phyloP scores from a whole-genome alignment of 2,888 invertebrate genomes.

The Cantharis flavilabris region DNA sequence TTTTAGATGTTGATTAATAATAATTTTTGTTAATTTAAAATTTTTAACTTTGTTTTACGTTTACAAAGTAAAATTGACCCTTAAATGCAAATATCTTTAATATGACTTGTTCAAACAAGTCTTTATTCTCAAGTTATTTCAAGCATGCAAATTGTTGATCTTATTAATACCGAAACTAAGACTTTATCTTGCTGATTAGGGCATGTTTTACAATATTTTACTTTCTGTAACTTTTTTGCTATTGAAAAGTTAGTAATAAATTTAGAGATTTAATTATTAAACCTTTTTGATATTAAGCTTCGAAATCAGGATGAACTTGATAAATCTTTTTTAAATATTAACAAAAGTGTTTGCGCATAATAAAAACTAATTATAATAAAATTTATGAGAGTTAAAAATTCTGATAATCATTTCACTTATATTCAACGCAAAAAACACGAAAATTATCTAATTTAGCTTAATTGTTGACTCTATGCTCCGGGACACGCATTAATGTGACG shows the following conservation, averaged over 20 bases:
- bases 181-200: slow-evolving; percentile 23
- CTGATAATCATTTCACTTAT: slow-evolving; percentile 26
- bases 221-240: slow-evolving; percentile 15
- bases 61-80: slow-evolving; percentile 17
- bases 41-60: slow-evolving; percentile 11
- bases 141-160: slow-evolving; percentile 23
- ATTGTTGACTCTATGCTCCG: slow-evolving; percentile 44
- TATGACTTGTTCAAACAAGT: slow-evolving; percentile 12
- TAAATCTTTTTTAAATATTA: slow-evolving; percentile 11
- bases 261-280: slow-evolving; percentile 20
- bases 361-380: slow-evolving; percentile 23
- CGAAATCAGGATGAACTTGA: slow-evolving; percentile 5
- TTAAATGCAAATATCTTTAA: slow-evolving; percentile 20
- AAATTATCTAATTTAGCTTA: slow-evolving; percentile 36
- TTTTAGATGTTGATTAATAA: slow-evolving; percentile 4
- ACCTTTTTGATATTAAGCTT: slow-evolving; percentile 15
- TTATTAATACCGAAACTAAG: slow-evolving; percentile 27
- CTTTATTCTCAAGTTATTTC: slow-evolving; percentile 19
- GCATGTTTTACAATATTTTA: slow-evolving; percentile 17
- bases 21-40: slow-evolving; percentile 13
- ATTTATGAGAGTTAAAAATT: slow-evolving; percentile 20
- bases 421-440: slow-evolving; percentile 25
- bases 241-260: slow-evolving; percentile 17
- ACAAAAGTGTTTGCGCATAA: slow-evolving; percentile 17
- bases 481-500: slow-evolving; percentile 47